Base-by-base conservation (phyloP, 2,888 invertebrate species). In the Pyrocoelia pectoralis region DNA sequence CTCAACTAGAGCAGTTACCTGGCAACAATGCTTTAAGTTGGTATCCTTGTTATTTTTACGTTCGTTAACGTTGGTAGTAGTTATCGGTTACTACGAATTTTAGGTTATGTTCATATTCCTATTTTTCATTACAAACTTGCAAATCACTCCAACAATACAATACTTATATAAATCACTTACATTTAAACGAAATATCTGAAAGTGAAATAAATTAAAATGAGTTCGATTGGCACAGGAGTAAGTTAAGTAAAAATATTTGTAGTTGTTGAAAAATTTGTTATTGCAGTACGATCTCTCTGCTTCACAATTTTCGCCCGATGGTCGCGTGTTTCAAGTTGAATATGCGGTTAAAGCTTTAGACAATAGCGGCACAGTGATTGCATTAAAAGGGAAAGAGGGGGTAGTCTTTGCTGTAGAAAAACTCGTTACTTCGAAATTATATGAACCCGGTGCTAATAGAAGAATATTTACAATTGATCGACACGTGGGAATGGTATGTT, bases 241-340 rank as follows among this genome's bases (percentile, higher is more conserved):
- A 89, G 90, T 89, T 28, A 17, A 14, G n/a, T 24, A 24, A 24
- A n/a, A 24, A 14, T 9, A n/a, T n/a, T n/a, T n/a, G n/a, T n/a
- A n/a, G n/a, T n/a, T n/a, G n/a, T n/a, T n/a, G n/a, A 13, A 18
- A 17, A 53, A 18, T 17, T 53, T 18, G 1, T 41, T 4, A n/a
- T 86, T 87, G 56, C 82, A 97, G 96, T 99, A 99, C 81, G 99
- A 99, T 88, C 87, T 99, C 75, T 98, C 98, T 64, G 99, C 99
- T n/a, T 97, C 99, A 41, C 99, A 99, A 86, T 99, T 99, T 84
- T 99, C 98, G 1, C 99, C 99, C 1, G 99, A 99, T 81, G 99
- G 99, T 8, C 87, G 98, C 73, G 98, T 99, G 29, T 99, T 99
- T 82, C 99, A 99, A 89, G 97, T 99, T 1, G 99, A 99, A 85